A percentile compares a stretch with the other conserved stretches of the same genome.
phyloP scores from a whole-genome alignment of 2,888 invertebrate species.

The Hololepta plana region DNA sequence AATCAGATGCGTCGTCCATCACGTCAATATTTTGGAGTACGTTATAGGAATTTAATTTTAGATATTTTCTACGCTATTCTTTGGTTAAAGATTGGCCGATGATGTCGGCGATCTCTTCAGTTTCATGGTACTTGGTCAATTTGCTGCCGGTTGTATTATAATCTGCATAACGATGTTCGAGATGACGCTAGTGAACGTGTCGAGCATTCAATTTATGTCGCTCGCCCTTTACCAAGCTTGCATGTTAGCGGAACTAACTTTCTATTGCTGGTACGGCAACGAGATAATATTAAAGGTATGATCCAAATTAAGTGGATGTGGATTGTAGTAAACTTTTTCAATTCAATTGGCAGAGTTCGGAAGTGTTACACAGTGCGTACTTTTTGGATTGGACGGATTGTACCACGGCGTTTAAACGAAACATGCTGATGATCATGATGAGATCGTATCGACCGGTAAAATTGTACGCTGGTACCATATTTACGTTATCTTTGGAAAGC shows the following conservation, averaged over 20 bases:
- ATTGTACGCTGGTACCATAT: constrained; percentile 29
- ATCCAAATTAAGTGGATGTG: too few relatives aligned
- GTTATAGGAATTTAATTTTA: too few relatives aligned
- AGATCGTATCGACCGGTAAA: constrained; percentile 30
- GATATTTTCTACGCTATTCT: too few relatives aligned
- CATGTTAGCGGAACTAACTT: constrained; percentile 34
- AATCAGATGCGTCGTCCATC: constrained; percentile 11
- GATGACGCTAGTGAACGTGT: constrained; percentile 18
- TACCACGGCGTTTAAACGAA: constrained; percentile 24
- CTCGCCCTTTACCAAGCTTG: constrained; percentile 34
- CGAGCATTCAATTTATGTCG: constrained; percentile 24
- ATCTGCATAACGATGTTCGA: constrained; percentile 24
- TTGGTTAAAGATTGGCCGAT: constrained; percentile 18
- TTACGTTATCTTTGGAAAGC: constrained; percentile 33
- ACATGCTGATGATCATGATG: constrained; percentile 29
- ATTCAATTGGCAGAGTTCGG: too few relatives aligned
- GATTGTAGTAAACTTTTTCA: too few relatives aligned
- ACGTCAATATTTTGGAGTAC: constrained; percentile 11
- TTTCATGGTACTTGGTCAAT: constrained; percentile 19
- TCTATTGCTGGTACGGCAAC: constrained; percentile 39
- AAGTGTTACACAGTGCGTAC: too few relatives aligned
- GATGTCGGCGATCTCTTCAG: constrained; percentile 15
- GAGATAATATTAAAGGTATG: constrained; percentile 35
- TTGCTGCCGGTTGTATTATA: constrained; percentile 19
- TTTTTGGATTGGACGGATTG: constrained; percentile 23